A percentile compares a stretch with the other conserved stretches of the same genome.
Evolutionary conservation across 2,797 vertebrate genomes (phyloP).

Genomic region (Muraenolepis orangiensis): DNA sequence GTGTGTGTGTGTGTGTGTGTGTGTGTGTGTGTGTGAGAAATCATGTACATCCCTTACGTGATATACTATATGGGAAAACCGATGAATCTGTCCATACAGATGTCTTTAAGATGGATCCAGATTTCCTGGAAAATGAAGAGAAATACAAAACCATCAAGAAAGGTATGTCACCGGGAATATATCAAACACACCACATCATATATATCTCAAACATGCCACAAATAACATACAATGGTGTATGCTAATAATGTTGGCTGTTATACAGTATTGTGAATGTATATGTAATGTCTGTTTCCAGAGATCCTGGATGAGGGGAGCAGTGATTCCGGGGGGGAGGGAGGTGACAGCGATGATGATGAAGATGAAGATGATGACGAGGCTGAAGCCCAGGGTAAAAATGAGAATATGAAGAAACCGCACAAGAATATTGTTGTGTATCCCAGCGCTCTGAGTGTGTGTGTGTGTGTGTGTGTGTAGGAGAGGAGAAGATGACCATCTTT

Average conservation of each 20-base stretch:
- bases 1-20: constrained; percentile 26
- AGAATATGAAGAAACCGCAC: not conserved
- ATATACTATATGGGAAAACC: not conserved
- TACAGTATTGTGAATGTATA: not conserved
- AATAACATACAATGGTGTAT: not conserved
- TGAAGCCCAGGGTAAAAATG: constrained; percentile 57
- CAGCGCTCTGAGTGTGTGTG: constrained; percentile 8
- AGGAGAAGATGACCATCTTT: constrained; percentile 91
- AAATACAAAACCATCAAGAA: constrained; percentile 93
- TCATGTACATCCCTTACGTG: not conserved
- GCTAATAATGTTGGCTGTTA: not conserved
- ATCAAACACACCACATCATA: not conserved
- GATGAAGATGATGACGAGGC: constrained; percentile 77
- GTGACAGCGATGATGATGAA: constrained; percentile 85
- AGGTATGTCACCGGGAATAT: constrained; percentile 68
- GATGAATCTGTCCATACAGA: constrained; percentile 66
- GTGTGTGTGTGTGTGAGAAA: constrained; percentile 12
- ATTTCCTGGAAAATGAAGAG: constrained; percentile 94
- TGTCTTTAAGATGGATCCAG: constrained; percentile 96
- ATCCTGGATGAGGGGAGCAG: constrained; percentile 96
- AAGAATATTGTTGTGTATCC: not conserved
- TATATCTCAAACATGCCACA: too few species aligned
- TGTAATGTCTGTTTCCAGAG: constrained; percentile 72
- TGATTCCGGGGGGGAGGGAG: constrained; percentile 85
- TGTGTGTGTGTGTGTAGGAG: constrained; percentile 54